phyloP scores from a whole-genome alignment of 1,140 invertebrate species.

The Steinernema khuongi region DNA sequence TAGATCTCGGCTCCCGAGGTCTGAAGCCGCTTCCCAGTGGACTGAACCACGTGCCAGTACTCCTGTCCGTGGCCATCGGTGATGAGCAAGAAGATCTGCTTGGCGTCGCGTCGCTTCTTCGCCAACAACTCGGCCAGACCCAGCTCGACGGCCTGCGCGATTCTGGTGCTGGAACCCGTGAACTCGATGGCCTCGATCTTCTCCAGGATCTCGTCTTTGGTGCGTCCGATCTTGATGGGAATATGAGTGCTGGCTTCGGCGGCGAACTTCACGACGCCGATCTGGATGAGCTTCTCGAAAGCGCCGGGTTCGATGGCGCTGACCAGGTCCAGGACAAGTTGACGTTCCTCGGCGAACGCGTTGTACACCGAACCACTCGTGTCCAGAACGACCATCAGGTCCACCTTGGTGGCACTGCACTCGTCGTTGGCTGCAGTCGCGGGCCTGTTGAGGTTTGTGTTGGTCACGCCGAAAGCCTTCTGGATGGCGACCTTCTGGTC shows the following conservation, averaged over 20 bases:
- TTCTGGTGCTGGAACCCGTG: constrained; percentile 43
- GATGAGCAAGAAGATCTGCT: constrained; percentile 43
- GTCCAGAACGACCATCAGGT: constrained; percentile 49
- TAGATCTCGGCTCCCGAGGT: constrained; percentile 23
- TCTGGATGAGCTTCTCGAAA: constrained; percentile 22
- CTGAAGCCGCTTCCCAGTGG: constrained; percentile 34
- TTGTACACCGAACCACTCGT: constrained; percentile 45
- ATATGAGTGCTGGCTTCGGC: constrained; percentile 20
- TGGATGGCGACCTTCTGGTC: background rate
- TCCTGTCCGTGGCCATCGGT: constrained; percentile 45
- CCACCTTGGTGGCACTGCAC: constrained; percentile 30
- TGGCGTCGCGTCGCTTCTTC: constrained; percentile 33
- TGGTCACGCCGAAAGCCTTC: constrained; percentile 19
- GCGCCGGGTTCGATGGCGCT: constrained; percentile 23
- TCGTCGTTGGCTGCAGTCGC: background rate
- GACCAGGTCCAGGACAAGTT: constrained; percentile 43
- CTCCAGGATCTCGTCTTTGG: constrained; percentile 21
- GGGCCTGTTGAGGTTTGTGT: background rate
- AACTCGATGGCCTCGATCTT: constrained; percentile 33
- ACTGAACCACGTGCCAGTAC: constrained; percentile 46
- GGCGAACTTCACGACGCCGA: constrained; percentile 30
- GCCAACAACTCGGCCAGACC: constrained; percentile 37
- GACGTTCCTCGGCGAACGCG: constrained; percentile 46
- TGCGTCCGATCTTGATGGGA: constrained; percentile 4
- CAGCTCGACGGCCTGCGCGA: constrained; percentile 46